Evolutionary conservation across 2,113 vertebrate species (phyloP).

Genomic region (Aleadryas rufinucha): DNA sequence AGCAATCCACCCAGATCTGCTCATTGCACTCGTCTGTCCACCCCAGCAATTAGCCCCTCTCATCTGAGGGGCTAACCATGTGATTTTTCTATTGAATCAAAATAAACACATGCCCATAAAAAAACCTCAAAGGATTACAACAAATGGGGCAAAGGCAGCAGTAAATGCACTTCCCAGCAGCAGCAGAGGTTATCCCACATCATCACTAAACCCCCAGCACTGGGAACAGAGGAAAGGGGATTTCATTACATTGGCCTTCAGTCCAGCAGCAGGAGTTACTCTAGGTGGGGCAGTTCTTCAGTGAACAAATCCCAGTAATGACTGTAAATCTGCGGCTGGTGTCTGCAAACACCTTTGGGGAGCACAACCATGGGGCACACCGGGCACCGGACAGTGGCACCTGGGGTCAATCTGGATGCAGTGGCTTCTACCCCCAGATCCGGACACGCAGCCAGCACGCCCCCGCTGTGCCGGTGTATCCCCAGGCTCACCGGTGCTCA

Average conservation of each 20-base stretch:
- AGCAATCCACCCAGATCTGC: not conserved
- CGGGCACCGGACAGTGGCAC: not conserved
- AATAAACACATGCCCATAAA: not conserved
- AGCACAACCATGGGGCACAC: not conserved
- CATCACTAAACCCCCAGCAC: too few relatives aligned
- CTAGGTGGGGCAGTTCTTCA: not conserved
- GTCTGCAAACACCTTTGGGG: not conserved
- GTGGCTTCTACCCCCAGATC: not conserved
- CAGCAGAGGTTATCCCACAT: not conserved
- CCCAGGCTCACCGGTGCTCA: not conserved
- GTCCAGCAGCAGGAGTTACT: not conserved
- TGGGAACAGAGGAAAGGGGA: not conserved
- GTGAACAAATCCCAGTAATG: not conserved
- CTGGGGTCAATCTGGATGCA: accelerated
- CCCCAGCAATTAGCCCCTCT: not conserved
- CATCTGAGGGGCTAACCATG: not conserved
- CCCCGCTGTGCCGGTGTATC: accelerated
- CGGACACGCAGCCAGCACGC: accelerated
- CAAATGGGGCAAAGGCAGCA: not conserved
- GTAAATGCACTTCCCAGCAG: not conserved
- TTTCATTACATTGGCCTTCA: not conserved
- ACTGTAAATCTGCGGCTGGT: not conserved
- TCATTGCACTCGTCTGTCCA: not conserved
- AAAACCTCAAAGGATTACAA: not conserved
- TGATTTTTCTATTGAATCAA: not conserved